Evolutionary conservation across 23 tunicate species (phyloP), one percentile per base, ranked within the genome.

Genomic region (Trididemnum nubilum): DNA sequence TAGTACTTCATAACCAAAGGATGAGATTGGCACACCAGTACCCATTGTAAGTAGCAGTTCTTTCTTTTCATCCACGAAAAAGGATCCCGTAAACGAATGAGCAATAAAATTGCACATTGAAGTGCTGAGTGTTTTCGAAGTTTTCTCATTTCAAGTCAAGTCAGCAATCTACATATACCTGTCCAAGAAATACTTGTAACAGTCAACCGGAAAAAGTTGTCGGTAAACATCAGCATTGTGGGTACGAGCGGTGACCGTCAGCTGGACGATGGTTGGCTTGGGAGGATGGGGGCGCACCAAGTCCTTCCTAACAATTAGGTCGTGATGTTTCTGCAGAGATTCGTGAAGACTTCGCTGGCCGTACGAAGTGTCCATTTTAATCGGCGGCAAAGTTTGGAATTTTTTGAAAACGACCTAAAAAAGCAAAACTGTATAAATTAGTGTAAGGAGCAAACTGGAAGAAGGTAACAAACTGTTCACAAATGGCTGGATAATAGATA

Each of bases 271-370:
- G 38, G 81, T 80, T 7, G 94, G 98, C 40, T 75, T 76, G 0
- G 98, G 98, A 4, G 89, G 67, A 21, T 52, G 84, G 30, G 98
- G 98, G 27, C 85, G 92, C 0, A 69, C 78, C 98, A 93, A 93
- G 34, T 86, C 82, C 35, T 80, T 64, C n/a, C 33, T 33, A 7
- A 7, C 38, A 4, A 38, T n/a, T 12, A 33, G 18, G 18, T 61
- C 28, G 26, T 67, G 37, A 5, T 33, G 4, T 33, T 33, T 31
- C 38, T 22, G 22, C 26, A 67, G 12, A 36, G 59, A 59, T 1
- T 37, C 90, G 78, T 3, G 97, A 76, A 35, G 84, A 54, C 80
- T 91, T 76, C 81, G 86, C 84, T 7, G 87, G 89, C 70, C 81
- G 87, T 82, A 33, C 0, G 89, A 84, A 36, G 79, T 54, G 64